Percentiles rank a stretch among this genome's conserved stretches.
phyloP scores from a whole-genome alignment of 2,888 invertebrate genomes.

The Tipula vernalis region DNA sequence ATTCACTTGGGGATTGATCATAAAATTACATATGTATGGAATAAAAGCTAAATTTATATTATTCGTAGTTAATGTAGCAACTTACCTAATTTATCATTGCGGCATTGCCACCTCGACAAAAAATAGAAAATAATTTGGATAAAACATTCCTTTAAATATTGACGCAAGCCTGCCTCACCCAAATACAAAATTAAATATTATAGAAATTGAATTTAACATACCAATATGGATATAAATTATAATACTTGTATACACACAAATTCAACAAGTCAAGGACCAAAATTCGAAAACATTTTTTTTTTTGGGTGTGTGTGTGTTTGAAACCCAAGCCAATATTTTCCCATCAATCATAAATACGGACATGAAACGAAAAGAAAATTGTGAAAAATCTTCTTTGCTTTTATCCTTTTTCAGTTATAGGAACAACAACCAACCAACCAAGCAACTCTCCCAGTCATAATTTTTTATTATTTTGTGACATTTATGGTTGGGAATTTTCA shows the following conservation, averaged over 20 bases:
- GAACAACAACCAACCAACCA: not conserved
- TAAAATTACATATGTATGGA: too few species aligned
- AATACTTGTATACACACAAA: not conserved
- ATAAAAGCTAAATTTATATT: too few species aligned
- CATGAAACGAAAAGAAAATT: not conserved
- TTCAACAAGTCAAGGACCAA: slow-evolving; percentile 4
- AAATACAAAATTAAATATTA: not conserved
- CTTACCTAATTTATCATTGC: too few species aligned
- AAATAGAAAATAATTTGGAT: not conserved
- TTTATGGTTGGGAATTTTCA: not conserved
- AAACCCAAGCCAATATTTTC: not conserved
- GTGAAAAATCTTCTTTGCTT: not conserved
- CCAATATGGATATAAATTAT: not conserved
- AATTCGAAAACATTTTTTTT: not conserved
- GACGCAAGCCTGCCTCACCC: not conserved
- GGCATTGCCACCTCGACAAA: too few species aligned
- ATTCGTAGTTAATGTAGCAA: too few species aligned
- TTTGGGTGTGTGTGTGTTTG: too few species aligned
- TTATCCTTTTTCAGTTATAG: not conserved
- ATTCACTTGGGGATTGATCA: too few species aligned
- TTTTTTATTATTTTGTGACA: not conserved
- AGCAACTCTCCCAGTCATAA: not conserved
- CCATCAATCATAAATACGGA: not conserved
- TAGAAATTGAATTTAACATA: not conserved
- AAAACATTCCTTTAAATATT: not conserved